Conservation (phyloP, 2,797 vertebrate species). For the Thripadectes ignobilis region DNA sequence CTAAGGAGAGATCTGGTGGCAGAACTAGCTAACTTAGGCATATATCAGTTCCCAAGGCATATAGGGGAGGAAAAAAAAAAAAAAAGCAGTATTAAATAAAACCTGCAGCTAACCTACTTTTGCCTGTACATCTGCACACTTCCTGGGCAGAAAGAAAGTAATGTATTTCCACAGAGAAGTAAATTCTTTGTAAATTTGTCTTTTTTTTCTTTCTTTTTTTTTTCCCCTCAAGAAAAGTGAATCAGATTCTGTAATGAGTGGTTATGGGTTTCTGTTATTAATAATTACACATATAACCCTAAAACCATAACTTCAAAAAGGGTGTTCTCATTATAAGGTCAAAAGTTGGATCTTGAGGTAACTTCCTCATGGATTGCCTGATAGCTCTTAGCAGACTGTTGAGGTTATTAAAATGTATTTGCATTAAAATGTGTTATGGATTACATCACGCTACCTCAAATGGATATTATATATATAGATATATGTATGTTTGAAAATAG, state of each 20-base stretch:
- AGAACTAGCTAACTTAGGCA: not conserved
- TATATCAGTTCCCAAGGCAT: not conserved
- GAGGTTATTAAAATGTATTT: not conserved
- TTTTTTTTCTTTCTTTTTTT: not conserved
- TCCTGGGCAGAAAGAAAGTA: not conserved
- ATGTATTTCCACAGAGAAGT: not conserved
- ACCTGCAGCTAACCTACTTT: not conserved
- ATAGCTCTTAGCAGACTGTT: not conserved
- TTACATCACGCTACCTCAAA: not conserved
- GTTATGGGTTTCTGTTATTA: not conserved
- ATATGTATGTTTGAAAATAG: not conserved
- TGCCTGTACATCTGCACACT: not conserved
- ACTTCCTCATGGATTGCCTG: not conserved
- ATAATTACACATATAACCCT: not conserved
- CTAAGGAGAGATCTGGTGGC: not conserved
- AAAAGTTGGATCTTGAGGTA: not conserved
- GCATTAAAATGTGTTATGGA: not conserved
- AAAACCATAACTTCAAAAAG: not conserved
- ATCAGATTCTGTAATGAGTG: not conserved
- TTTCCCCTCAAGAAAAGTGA: fast-evolving
- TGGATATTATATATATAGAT: not conserved
- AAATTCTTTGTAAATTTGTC: not conserved
- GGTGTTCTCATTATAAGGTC: not conserved
- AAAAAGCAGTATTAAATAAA: not conserved
- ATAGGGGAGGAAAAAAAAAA: too few species aligned